These are phyloP conservation scores for Prionailurus bengalensis DNA, from an alignment of 2,113 vertebrate genomes.

Conservation along the genomic window DNA sequence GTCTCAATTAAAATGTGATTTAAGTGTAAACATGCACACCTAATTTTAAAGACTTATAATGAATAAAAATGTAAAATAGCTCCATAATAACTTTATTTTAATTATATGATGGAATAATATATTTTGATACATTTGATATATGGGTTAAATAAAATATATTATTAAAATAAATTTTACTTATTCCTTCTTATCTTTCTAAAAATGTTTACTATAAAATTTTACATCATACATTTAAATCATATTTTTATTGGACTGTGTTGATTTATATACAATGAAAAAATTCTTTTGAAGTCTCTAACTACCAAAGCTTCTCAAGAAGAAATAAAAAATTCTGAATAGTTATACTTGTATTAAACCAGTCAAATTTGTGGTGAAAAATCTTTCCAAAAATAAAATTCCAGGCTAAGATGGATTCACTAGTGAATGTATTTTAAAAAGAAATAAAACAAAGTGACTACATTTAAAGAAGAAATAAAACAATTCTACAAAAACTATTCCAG, in stretches of 20 bases:
- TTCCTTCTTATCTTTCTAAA: too few relatives aligned
- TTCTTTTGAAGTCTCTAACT: neutral
- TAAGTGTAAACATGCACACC: neutral
- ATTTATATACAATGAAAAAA: neutral
- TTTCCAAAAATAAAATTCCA: neutral
- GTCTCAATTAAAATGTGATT: neutral
- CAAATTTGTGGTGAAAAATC: neutral
- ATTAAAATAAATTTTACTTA: neutral
- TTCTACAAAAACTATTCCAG: neutral
- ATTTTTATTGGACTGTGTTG: neutral
- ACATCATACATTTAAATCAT: neutral
- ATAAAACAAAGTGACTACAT: neutral
- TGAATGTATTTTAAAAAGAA: neutral
- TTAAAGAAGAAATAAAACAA: neutral
- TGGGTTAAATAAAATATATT: neutral
- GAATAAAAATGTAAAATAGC: neutral
- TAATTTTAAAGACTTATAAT: neutral
- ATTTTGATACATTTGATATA: neutral
- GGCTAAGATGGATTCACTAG: neutral
- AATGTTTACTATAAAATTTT: neutral
- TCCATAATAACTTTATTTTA: neutral
- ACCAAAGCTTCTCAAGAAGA: neutral
- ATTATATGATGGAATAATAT: neutral
- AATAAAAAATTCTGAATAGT: neutral
- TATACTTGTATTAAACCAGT: neutral